Percentiles rank a stretch among this genome's conserved stretches.
phyloP scores from a whole-genome alignment of 2,888 invertebrate genomes.

The Drosophila mettleri region DNA sequence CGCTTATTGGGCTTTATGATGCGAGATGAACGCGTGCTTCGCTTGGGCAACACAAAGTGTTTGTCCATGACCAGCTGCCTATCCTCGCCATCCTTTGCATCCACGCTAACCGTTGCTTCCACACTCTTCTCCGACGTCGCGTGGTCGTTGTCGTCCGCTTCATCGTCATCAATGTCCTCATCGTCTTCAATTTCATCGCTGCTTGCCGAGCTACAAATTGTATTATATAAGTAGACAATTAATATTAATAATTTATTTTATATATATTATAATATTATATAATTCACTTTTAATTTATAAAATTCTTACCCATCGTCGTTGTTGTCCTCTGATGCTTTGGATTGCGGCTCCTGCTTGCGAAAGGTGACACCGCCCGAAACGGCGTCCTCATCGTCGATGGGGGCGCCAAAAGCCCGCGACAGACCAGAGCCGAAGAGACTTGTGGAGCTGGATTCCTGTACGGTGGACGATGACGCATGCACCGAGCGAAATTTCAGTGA shows the following conservation, averaged over 20 bases:
- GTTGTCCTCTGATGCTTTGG: slow-evolving; percentile 36
- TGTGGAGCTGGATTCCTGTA: slow-evolving; percentile 21
- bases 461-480: slow-evolving; percentile 19
- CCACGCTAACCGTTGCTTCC: slow-evolving; percentile 35
- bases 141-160: slow-evolving; percentile 50
- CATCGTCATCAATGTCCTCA: slow-evolving; percentile 48
- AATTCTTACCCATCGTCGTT: slow-evolving; percentile 53
- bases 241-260: too few relatives aligned
- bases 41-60: slow-evolving; percentile 90
- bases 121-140: slow-evolving; percentile 52
- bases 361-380: slow-evolving; percentile 76
- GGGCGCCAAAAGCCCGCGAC: slow-evolving; percentile 80
- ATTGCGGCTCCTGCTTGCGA: slow-evolving; percentile 51
- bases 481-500: slow-evolving; percentile 83
- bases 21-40: slow-evolving; percentile 93
- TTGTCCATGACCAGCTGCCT: slow-evolving; percentile 80
- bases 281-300: slow-evolving; percentile 10
- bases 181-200: slow-evolving; percentile 60
- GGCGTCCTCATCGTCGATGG: slow-evolving; percentile 69
- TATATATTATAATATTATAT: too few relatives aligned
- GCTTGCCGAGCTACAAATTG: slow-evolving; percentile 35
- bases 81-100: slow-evolving; percentile 52
- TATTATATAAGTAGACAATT: too few relatives aligned
- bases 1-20: slow-evolving; percentile 95
- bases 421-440: slow-evolving; percentile 66